phyloP scores from a whole-genome alignment of 2,797 vertebrate genomes.

The Apogon talboti region DNA sequence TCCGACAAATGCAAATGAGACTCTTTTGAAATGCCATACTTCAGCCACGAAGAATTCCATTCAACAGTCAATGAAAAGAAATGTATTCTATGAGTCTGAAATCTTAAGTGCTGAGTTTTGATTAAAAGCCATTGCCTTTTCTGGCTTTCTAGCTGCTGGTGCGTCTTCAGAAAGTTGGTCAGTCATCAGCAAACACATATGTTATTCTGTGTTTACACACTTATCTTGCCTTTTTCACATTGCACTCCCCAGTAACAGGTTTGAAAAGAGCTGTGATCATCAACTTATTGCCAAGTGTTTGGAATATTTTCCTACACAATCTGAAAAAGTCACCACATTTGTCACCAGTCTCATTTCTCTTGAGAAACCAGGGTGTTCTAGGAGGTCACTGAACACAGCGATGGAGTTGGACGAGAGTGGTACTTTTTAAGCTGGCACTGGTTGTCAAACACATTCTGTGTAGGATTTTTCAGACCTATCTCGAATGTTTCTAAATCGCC shows the following conservation, averaged over 20 bases:
- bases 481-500: conserved; percentile 5
- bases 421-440: conserved; percentile 14
- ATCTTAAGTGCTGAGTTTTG: neutral
- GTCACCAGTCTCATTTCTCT: conserved; percentile 8
- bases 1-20: neutral
- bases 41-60: neutral
- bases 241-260: conserved; percentile 1
- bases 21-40: neutral
- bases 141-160: neutral
- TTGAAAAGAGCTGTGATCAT: conserved; percentile 38
- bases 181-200: conserved; percentile 24
- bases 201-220: conserved; percentile 34
- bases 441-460: conserved; percentile 18
- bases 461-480: conserved; percentile 13
- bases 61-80: neutral
- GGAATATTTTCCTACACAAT: conserved; percentile 26
- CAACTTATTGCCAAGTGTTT: conserved; percentile 39
- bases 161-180: conserved; percentile 5
- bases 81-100: neutral
- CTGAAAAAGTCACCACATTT: conserved; percentile 37
- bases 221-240: conserved; percentile 33
- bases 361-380: conserved; percentile 10
- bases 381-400: conserved; percentile 13
- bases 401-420: conserved; percentile 4
- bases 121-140: too few relatives aligned